phyloP scores from a whole-genome alignment of 2,888 invertebrate genomes.

The Tenodera sinensis region DNA sequence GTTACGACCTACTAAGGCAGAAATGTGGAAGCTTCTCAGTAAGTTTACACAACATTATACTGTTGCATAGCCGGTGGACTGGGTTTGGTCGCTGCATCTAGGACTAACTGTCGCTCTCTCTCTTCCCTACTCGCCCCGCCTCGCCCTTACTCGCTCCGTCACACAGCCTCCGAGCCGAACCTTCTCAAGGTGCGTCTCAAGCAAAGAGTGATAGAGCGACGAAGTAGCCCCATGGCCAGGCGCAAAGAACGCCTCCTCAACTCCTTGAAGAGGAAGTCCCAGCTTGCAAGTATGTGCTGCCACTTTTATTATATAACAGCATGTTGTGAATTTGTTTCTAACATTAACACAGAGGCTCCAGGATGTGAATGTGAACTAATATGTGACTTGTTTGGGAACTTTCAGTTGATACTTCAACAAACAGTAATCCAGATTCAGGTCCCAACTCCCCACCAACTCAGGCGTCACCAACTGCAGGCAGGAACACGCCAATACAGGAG shows the following conservation, averaged over 20 bases:
- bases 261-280: constrained; percentile 68
- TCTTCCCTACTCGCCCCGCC: constrained; percentile 21
- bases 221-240: constrained; percentile 84
- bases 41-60: neutral
- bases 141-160: constrained; percentile 33
- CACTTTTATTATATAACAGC: neutral
- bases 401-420: constrained; percentile 44
- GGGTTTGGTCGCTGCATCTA: neutral
- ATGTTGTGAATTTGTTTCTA: neutral
- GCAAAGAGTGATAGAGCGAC: constrained; percentile 92
- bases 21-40: neutral
- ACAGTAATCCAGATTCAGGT: constrained; percentile 68
- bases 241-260: constrained; percentile 74
- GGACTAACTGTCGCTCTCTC: constrained; percentile 21
- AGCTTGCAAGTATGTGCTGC: constrained; percentile 53
- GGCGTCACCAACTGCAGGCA: constrained; percentile 54
- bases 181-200: constrained; percentile 89
- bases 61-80: neutral
- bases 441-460: constrained; percentile 71
- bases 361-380: neutral
- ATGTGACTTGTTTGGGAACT: constrained; percentile 21
- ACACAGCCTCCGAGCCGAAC: constrained; percentile 93
- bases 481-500: constrained; percentile 71
- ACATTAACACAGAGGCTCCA: neutral
- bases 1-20: too few relatives aligned